Base-by-base conservation (phyloP, 2,797 vertebrate genomes). In the Botia almorhae region DNA sequence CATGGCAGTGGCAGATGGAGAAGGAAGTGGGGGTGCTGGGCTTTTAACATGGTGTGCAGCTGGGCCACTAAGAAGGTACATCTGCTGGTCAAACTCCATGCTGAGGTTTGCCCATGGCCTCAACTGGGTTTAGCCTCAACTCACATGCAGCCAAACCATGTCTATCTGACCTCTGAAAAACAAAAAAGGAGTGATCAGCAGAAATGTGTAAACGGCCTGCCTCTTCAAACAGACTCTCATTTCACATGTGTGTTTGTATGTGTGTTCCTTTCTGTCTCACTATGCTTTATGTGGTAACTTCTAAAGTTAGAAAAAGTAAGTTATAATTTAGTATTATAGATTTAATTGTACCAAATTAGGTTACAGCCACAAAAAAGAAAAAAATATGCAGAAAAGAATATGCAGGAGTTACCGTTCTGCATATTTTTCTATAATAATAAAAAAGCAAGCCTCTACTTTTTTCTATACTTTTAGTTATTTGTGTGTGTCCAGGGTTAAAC, bases 121-220 rank as follows among this genome's bases (percentile, higher is more conserved):
- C 87, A 86, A 88, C 82, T 83, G 84, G 81, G 87, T 81, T 85
- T 85, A 26, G 23, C 23, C 23, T 26, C 23, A 26, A 26, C 23
- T 26, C 23, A 26, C 23, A 26, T 26, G 86, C 82, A 82, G 68
- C 0, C 17, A 16, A 70, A 0, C 1, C 55, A 78, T 29, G 21
- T 67, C 65, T 64, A 56, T 17, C 77, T 61, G 82, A 73, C 74
- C 74, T 79, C 75, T 72, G 86, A 85, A 83, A 88, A 85, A 46
- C 51, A 50, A 76, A 89, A 90, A 82, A 85, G 85, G 84, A 86
- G 81, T 88, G 86, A 85, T 88, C 82, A 85, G 89, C 92, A 92
- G 90, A 92, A 92, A 92, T 93, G 89, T 92, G 90, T 90, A 92
- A 92, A 92, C 91, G 90, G 90, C 87, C 85, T 76, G 82, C 85